Base-by-base conservation (phyloP, 2,888 invertebrate species). In the Callyntrura sp. region DNA sequence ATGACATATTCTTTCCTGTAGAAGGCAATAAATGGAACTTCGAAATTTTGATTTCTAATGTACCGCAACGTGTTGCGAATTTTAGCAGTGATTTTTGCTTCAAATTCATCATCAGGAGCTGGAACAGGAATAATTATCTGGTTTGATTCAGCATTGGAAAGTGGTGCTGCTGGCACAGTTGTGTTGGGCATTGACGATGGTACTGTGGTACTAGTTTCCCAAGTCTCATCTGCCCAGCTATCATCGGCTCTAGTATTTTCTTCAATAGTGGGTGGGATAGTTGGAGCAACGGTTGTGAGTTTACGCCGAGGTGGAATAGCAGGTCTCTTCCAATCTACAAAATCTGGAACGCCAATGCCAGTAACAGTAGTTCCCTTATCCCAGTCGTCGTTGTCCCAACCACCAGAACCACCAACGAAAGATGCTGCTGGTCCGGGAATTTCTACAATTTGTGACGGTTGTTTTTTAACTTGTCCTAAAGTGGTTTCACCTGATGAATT, bases 1-100 rank as follows among this genome's bases (percentile, higher is more conserved):
- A 98, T 97, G 0, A 99, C 98, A 94, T 98, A 98, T 94, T 99
- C 99, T 94, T 99, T 99, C 43, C 99, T 96, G 94, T 99, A 99
- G 95, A 99, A 99, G 0, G 98, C 98, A 93, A 99, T 99, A 94
- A 99, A 99, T 0, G 99, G 99, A 57, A 99, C 99, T 95, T 99
- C 99, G 92, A 98, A 95, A 76, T 98, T 97, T 94, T 99, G 98
- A 94, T 98, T 99, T 60, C 99, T 95, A 96, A 99, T 99, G 94
- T 99, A 99, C 94, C 98, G 98, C 28, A 99, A 95, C 0, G 98
- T 98, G 94, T 98, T 98, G 76, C 97, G 96, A 83, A 99, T 99
- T 95, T 99, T 99, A n/a, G 96, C 96, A 25, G 98, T 96, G 12
- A 93, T 81, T n/a, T 60, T 6, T 5, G 81, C n/a, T 28, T 81